Evolutionary conservation across 2,797 vertebrate genomes (phyloP).

Genomic region (Centropyge bicolor): DNA sequence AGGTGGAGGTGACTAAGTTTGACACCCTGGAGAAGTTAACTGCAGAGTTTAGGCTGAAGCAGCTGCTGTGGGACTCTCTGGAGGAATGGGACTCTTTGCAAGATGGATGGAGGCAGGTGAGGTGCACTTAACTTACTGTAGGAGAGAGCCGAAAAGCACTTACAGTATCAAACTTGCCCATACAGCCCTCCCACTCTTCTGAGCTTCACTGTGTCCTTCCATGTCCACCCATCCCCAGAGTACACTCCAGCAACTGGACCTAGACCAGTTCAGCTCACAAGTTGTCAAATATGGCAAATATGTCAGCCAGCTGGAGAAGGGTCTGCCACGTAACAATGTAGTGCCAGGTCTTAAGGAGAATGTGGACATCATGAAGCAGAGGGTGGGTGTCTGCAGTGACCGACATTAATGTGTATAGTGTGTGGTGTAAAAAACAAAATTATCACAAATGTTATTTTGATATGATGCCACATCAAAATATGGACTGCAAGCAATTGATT

Average conservation of each 20-base stretch:
- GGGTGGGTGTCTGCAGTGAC: constrained; percentile 76
- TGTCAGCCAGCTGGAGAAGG: constrained; percentile 89
- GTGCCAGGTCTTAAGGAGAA: constrained; percentile 85
- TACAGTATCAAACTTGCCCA: too few relatives aligned
- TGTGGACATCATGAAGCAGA: constrained; percentile 88
- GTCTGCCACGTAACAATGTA: constrained; percentile 86
- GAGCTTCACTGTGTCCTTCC: constrained; percentile 54
- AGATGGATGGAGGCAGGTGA: constrained; percentile 86
- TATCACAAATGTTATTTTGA: neutral
- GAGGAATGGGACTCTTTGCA: constrained; percentile 87
- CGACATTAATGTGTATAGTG: neutral
- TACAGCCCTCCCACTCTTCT: constrained; percentile 11
- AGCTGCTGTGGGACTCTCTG: constrained; percentile 89
- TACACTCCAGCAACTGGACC: constrained; percentile 83
- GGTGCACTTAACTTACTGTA: neutral
- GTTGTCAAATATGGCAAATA: constrained; percentile 88
- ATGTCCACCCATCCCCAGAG: constrained; percentile 59
- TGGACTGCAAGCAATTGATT: neutral
- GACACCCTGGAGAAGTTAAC: constrained; percentile 86
- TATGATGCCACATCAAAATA: neutral
- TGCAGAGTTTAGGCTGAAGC: constrained; percentile 86
- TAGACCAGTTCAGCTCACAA: constrained; percentile 84
- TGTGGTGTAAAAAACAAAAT: neutral
- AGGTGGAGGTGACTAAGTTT: constrained; percentile 90
- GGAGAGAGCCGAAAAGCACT: neutral